A percentile compares a stretch with the other conserved stretches of the same genome.
These are phyloP conservation scores for Gallinago stenura DNA, from an alignment of 2,797 vertebrate species.

Conservation along the genomic window DNA sequence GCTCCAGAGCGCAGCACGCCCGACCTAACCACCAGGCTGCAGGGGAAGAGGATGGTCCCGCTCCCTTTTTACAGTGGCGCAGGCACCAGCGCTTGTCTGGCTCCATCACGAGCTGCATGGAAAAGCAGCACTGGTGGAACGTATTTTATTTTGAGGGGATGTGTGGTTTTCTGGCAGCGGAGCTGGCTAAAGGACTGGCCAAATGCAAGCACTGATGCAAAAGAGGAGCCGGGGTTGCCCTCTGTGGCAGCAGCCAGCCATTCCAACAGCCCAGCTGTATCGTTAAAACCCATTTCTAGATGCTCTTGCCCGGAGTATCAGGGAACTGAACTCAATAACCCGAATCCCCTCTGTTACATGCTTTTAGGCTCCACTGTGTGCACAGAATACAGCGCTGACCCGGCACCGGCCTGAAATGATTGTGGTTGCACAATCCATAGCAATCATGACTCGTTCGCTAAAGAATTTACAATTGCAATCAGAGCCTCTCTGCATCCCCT, in stretches of 20 bases:
- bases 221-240: not conserved
- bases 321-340: conserved; percentile 39
- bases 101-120: not conserved
- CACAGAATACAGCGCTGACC: conserved; percentile 12
- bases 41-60: accelerated
- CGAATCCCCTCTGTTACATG: not conserved
- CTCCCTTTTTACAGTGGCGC: not conserved
- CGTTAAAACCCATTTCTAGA: conserved; percentile 14
- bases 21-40: not conserved
- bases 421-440: conserved; percentile 36
- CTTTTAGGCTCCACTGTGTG: not conserved
- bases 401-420: not conserved
- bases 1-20: accelerated
- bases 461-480: conserved; percentile 51
- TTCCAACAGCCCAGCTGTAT: not conserved
- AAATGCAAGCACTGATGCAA: not conserved
- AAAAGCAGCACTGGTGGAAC: not conserved
- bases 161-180: not conserved
- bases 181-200: not conserved
- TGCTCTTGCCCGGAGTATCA: not conserved
- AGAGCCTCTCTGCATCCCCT: not conserved
- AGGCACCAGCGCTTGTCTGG: not conserved
- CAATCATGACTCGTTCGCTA: not conserved
- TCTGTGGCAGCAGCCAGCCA: not conserved
- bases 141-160: not conserved